Percentiles rank a stretch among this genome's conserved stretches.
These are phyloP conservation scores for Rotaria magnacalcarata DNA, from an alignment of 2,888 invertebrate genomes.

Conservation along the genomic window DNA sequence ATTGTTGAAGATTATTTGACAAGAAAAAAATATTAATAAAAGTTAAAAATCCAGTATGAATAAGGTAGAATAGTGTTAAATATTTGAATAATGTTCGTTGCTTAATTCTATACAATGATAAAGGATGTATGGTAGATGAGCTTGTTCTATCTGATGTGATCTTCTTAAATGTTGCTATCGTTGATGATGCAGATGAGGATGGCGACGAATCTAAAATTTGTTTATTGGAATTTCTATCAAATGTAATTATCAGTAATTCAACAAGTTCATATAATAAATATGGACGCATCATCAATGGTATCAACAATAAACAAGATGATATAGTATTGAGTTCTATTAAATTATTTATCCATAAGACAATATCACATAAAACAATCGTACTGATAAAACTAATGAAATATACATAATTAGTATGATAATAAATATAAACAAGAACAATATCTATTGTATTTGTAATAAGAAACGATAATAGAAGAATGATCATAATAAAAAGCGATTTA, in stretches of 20 bases:
- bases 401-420: background rate
- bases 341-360: background rate
- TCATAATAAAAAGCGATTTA: background rate
- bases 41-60: background rate
- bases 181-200: background rate
- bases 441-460: constrained; percentile 13
- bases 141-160: background rate
- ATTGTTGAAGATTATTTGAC: background rate
- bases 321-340: background rate
- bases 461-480: background rate
- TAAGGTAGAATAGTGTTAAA: background rate
- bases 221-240: background rate
- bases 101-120: background rate
- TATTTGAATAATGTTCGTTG: background rate
- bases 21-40: constrained; percentile 6
- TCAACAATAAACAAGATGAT: background rate
- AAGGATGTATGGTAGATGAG: background rate
- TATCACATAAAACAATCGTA: background rate
- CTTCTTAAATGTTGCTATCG: background rate
- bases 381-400: background rate
- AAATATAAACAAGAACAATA: constrained; percentile 5
- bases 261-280: background rate
- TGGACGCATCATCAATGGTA: background rate
- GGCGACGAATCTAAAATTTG: background rate
- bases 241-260: background rate